Evolutionary conservation across 2,888 invertebrate genomes (phyloP), one percentile per base, ranked within the genome.

Genomic region (Andrena camellia): DNA sequence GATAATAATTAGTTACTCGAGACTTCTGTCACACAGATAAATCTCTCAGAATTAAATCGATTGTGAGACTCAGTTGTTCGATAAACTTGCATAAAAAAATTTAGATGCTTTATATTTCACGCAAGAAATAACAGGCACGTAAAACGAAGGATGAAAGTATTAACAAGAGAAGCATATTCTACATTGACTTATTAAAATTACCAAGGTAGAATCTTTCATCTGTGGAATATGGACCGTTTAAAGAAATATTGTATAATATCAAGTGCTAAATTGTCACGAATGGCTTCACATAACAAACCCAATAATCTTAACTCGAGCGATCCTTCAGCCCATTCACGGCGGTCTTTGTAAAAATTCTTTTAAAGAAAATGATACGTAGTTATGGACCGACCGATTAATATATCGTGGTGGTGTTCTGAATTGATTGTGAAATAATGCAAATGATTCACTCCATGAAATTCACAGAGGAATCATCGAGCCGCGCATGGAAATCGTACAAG

Each of bases 401-500:
- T 68, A 60, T 66, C 63, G 57, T n/a, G 64, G 68, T 66, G 72
- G 78, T 69, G 62, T 31, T 60, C 20, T 80, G 50, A 62, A 54
- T 69, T 63, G 60, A 84, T 52, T 23, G 20, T 60, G 31, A 63
- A 83, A 76, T 84, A 78, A 86, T 74, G 82, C 78, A 88, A 88
- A 85, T 79, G 78, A 90, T 91, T 91, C 90, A 93, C 91, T 93
- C 90, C 85, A 91, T 93, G 90, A 92, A 94, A 94, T 94, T 94
- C 94, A 93, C 95, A 95, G 95, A 95, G 93, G 94, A 95, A 87
- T 94, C 95, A 90, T 94, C 94, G 88, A 95, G 95, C 93, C 95
- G 95, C 88, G 94, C 94, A 91, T 95, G 95, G 95, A 95, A 95
- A 94, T 94, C 95, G 78, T 95, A 95, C 94, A 95, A 95, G 94